Conservation (phyloP, 2,797 vertebrate genomes). For the Sebastes glaucus region DNA sequence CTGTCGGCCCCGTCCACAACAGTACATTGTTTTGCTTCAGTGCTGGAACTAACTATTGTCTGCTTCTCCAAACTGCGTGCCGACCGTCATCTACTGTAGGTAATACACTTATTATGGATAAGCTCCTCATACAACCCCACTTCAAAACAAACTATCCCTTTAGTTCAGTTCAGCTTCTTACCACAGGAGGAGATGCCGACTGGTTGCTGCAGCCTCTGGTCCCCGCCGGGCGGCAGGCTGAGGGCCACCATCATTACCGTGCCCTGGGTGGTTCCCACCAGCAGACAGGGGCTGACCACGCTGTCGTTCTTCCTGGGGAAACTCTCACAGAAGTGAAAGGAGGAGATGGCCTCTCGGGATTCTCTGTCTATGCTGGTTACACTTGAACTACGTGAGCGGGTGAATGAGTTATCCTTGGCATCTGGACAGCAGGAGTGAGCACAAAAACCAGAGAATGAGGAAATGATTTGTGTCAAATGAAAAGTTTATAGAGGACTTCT, state of each 20-base stretch:
- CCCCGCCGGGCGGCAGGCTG: conserved; percentile 88
- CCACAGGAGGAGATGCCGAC: conserved; percentile 92
- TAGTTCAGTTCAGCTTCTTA: conserved; percentile 72
- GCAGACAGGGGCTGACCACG: conserved; percentile 85
- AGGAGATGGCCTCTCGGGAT: conserved; percentile 92
- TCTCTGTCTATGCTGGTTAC: conserved; percentile 97
- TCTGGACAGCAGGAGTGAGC: conserved; percentile 76
- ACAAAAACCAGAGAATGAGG: conserved; percentile 30
- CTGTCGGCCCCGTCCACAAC: too few relatives aligned
- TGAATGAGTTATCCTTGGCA: conserved; percentile 93
- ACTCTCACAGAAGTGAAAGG: conserved; percentile 94
- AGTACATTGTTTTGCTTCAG: too few relatives aligned
- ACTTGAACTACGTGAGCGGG: conserved; percentile 94
- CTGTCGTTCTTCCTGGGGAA: conserved; percentile 89
- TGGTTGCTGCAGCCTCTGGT: conserved; percentile 91
- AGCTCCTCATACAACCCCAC: too few relatives aligned
- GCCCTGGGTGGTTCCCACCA: conserved; percentile 94
- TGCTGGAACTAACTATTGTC: too few relatives aligned
- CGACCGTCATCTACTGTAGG: too few relatives aligned
- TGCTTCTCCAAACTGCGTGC: too few relatives aligned
- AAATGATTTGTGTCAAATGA: conserved; percentile 1
- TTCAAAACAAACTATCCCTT: neutral
- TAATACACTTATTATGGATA: too few relatives aligned
- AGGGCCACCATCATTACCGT: conserved; percentile 89
- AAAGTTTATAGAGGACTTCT: neutral